Evolutionary conservation across 2,113 vertebrate genomes (phyloP).

Genomic region (Pteropus alecto): DNA sequence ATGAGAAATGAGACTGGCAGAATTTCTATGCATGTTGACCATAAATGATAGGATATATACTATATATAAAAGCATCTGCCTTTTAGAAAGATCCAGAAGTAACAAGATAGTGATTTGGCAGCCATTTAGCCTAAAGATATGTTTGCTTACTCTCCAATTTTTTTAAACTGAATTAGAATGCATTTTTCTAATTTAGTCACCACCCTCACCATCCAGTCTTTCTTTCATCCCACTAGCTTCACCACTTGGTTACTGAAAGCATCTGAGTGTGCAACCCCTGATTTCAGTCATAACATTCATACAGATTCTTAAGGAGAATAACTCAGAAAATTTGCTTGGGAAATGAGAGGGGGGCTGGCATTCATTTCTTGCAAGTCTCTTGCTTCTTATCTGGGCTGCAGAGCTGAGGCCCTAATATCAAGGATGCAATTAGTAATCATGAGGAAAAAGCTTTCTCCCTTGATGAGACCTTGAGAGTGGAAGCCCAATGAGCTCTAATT

Average conservation of each 20-base stretch:
- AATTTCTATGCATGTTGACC: neutral
- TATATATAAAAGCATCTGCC: neutral
- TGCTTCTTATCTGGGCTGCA: neutral
- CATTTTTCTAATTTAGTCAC: neutral
- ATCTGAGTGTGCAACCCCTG: neutral
- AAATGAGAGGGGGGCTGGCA: neutral
- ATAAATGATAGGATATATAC: slow-evolving; percentile 26
- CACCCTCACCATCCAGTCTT: neutral
- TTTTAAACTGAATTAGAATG: neutral
- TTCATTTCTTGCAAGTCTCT: neutral
- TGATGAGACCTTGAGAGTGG: neutral
- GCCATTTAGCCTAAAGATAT: neutral
- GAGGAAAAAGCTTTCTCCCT: neutral
- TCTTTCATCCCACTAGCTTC: neutral
- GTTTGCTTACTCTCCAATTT: neutral
- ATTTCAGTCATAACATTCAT: neutral
- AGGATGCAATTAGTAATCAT: neutral
- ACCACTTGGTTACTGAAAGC: neutral
- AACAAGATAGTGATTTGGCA: neutral
- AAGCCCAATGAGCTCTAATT: neutral
- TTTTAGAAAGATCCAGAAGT: slow-evolving; percentile 12
- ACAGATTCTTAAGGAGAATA: neutral
- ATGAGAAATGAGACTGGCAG: neutral
- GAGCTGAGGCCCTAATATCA: neutral
- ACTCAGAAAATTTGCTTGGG: neutral